A percentile compares a stretch with the other conserved stretches of the same genome.
These are phyloP conservation scores for Cheilosia scutellata DNA, from an alignment of 2,888 invertebrate species.

Conservation along the genomic window DNA sequence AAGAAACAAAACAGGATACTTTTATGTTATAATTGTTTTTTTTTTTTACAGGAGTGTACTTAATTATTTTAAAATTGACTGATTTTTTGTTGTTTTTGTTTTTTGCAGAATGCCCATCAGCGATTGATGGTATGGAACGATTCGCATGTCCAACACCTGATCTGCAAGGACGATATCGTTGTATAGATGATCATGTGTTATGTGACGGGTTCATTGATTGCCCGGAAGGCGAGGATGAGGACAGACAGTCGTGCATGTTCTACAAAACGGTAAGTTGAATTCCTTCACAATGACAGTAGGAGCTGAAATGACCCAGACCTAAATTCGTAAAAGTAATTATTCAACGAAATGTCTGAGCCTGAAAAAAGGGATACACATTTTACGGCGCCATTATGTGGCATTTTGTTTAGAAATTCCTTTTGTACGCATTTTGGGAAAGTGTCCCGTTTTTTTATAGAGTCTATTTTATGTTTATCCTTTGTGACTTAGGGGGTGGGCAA, in stretches of 20 bases:
- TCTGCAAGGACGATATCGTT: constrained; percentile 95
- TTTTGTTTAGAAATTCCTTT: constrained; percentile 34
- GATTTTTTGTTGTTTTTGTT: constrained; percentile 6
- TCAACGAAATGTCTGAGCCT: constrained; percentile 8
- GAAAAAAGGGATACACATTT: constrained; percentile 17
- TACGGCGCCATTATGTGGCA: constrained; percentile 8
- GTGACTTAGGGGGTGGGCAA: constrained; percentile 18
- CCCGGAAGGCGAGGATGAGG: constrained; percentile 96
- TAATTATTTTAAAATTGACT: background rate
- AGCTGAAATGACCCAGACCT: constrained; percentile 6
- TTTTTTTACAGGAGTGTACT: background rate
- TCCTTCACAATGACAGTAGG: background rate
- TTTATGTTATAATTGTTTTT: constrained; percentile 22
- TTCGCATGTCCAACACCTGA: constrained; percentile 97
- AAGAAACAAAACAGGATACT: constrained; percentile 53
- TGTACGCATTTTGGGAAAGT: constrained; percentile 3
- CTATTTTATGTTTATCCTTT: background rate
- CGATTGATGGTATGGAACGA: constrained; percentile 96
- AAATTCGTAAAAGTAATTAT: constrained; percentile 19
- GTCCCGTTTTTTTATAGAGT: background rate
- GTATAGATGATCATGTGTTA: constrained; percentile 97
- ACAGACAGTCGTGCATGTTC: constrained; percentile 97
- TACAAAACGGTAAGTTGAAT: constrained; percentile 94
- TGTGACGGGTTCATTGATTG: constrained; percentile 98
- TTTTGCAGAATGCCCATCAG: constrained; percentile 94